phyloP scores from a whole-genome alignment of 2,797 vertebrate species.

The Apodemus agrarius region DNA sequence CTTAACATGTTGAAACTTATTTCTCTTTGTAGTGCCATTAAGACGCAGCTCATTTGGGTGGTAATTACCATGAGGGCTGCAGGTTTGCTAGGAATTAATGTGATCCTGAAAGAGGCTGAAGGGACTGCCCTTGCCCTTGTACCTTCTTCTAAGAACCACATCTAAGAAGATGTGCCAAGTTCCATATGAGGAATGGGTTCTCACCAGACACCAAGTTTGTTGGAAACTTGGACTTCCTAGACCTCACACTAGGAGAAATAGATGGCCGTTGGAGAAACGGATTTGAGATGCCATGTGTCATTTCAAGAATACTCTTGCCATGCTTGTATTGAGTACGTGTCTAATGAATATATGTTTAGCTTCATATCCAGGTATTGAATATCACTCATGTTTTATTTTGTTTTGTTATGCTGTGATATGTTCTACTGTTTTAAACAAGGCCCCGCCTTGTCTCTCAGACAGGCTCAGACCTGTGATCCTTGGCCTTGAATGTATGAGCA shows the following conservation, averaged over 20 bases:
- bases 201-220: neutral
- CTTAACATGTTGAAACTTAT: neutral
- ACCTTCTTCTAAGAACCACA: too few relatives aligned
- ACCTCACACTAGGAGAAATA: neutral
- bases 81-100: neutral
- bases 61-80: neutral
- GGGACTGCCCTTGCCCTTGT: neutral
- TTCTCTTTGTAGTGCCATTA: neutral
- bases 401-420: neutral
- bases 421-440: neutral
- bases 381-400: neutral
- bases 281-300: conserved; percentile 15
- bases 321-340: neutral
- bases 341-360: neutral
- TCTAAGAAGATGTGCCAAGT: too few relatives aligned
- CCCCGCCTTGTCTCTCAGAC: neutral
- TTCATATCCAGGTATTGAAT: conserved; percentile 1
- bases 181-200: neutral
- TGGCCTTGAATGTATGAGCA: neutral
- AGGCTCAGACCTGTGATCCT: neutral
- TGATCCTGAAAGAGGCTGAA: neutral
- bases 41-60: neutral
- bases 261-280: neutral
- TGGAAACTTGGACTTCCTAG: neutral
- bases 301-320: neutral